These are phyloP conservation scores for Centropyge bicolor DNA, from an alignment of 2,797 vertebrate genomes.

Conservation along the genomic window DNA sequence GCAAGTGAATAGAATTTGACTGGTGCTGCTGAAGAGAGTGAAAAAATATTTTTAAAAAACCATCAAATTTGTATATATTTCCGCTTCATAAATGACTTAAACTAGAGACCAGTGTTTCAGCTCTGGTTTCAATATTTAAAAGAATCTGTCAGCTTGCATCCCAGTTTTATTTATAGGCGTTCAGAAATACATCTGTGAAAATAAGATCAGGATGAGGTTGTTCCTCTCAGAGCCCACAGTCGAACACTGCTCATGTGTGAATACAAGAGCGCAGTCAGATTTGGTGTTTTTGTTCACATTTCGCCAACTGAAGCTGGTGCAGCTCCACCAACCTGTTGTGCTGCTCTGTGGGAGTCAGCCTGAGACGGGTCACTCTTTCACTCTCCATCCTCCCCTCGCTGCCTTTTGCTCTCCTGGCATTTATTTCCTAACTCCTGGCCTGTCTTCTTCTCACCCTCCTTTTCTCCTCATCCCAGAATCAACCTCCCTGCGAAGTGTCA, in stretches of 20 bases:
- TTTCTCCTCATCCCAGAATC: slow-evolving; percentile 53
- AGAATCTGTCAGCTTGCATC: background rate
- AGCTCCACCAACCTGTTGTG: slow-evolving; percentile 79
- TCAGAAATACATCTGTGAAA: slow-evolving; percentile 35
- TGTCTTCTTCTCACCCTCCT: slow-evolving; percentile 39
- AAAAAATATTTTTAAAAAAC: too few relatives aligned
- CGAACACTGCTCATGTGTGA: slow-evolving; percentile 39
- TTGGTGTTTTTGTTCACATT: slow-evolving; percentile 33
- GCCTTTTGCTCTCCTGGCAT: slow-evolving; percentile 54
- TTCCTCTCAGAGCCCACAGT: slow-evolving; percentile 36
- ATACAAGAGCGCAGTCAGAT: slow-evolving; percentile 52
- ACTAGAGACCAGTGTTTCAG: background rate
- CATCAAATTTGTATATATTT: background rate
- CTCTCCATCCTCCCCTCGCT: slow-evolving; percentile 46
- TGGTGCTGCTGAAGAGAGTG: too few relatives aligned
- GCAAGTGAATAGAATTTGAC: too few relatives aligned
- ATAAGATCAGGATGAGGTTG: slow-evolving; percentile 25
- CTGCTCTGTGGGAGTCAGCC: slow-evolving; percentile 67
- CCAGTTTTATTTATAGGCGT: slow-evolving; percentile 30
- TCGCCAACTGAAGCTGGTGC: slow-evolving; percentile 54
- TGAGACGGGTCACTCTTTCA: slow-evolving; percentile 59
- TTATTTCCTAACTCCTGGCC: slow-evolving; percentile 49
- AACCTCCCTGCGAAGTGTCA: slow-evolving; percentile 73
- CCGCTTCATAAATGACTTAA: background rate
- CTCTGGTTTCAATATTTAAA: background rate